Base-by-base conservation (phyloP, 2,888 invertebrate genomes). In the Leptarthrus brevirostris region DNA sequence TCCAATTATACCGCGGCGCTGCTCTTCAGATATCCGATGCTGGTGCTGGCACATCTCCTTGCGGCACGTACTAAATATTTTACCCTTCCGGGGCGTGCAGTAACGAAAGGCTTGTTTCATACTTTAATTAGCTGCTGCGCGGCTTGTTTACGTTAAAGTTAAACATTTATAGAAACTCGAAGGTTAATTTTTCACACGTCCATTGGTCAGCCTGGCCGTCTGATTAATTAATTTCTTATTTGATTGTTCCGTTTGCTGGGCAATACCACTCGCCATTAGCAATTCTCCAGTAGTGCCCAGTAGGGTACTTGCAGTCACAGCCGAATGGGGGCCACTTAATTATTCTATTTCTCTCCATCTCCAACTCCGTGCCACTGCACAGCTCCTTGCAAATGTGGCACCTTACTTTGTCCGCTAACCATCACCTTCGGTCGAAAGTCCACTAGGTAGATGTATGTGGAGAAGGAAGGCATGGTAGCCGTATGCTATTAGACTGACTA, bases 281-380 rank as follows among this genome's bases (percentile, higher is more conserved):
- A 66, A 66, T 66, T 66, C 66, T 47, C 66, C 47, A 66, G 66
- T 66, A 49, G 66, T 44, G 47, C 66, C 66, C 66, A 49, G 66
- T 66, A 16, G 66, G 66, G 66, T 66, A 66, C 66, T 66, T 66
- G 66, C 66, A 66, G 66, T 66, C 66, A 66, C 66, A 66, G 47
- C 16, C 66, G 66, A 66, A 66, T 49, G 47, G 66, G 12, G 66
- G 66, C 66, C 66, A 47, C 66, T 66, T 66, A 66, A 66, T 66
- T 66, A 66, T 66, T 66, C 66, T 66, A 66, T 66, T 66, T 66
- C 49, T 66, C 49, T 30, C 4, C 30, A 30, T 30, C 4, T 8
- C 30, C n/a, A n/a, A n/a, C n/a, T n/a, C n/a, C n/a, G n/a, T 30
- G 8, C 30, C 8, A 30, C 30, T 30, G 30, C 30, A n/a, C 47